These are phyloP conservation scores for Chloroceryle aenea DNA, from an alignment of 2,113 vertebrate genomes.

Conservation along the genomic window DNA sequence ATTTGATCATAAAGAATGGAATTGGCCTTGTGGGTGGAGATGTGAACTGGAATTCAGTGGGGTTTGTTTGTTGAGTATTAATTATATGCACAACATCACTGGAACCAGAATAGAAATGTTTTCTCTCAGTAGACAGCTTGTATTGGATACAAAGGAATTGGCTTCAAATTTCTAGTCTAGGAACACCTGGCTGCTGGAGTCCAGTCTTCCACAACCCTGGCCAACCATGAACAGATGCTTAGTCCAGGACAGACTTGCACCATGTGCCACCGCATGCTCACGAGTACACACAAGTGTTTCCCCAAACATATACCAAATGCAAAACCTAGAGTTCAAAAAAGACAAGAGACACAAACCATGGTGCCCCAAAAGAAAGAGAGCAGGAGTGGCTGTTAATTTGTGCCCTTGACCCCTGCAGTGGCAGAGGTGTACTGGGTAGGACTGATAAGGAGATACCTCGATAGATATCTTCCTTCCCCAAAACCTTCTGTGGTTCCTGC, in stretches of 20 bases:
- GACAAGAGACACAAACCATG: neutral
- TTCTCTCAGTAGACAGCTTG: neutral
- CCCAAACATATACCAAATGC: neutral
- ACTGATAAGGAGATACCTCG: neutral
- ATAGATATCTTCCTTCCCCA: neutral
- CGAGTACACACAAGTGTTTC: neutral
- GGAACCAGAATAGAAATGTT: neutral
- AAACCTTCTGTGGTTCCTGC: neutral
- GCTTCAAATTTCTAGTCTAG: neutral
- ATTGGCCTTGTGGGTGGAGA: neutral
- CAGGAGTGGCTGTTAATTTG: neutral
- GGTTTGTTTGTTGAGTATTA: neutral
- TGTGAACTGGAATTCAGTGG: neutral
- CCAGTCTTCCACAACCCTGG: neutral
- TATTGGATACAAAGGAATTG: neutral
- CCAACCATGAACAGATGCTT: neutral
- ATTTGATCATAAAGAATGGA: neutral
- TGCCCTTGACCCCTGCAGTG: neutral
- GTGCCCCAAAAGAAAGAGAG: neutral
- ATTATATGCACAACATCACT: neutral
- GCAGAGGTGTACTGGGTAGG: neutral
- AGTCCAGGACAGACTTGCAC: neutral
- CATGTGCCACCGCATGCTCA: neutral
- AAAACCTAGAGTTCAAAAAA: neutral
- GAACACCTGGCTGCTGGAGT: neutral